phyloP scores from a whole-genome alignment of 2,113 vertebrate species.

The Phoxinus phoxinus region DNA sequence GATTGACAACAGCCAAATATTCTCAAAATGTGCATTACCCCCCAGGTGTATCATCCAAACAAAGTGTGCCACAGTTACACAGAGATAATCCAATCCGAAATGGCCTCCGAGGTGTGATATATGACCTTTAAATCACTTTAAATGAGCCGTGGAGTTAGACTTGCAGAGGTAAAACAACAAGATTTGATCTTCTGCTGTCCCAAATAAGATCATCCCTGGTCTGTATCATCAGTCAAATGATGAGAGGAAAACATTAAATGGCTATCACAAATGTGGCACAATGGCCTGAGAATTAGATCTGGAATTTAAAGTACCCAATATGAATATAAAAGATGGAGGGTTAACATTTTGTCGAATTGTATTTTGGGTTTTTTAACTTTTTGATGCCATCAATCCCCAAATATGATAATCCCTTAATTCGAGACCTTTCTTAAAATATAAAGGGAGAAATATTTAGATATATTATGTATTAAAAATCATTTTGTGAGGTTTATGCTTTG shows the following conservation, averaged over 20 bases:
- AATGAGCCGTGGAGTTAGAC: background rate
- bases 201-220: background rate
- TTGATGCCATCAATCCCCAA: background rate
- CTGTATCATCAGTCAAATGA: background rate
- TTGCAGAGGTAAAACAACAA: background rate
- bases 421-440: too few species aligned
- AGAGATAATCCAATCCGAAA: background rate
- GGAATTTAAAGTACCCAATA: background rate
- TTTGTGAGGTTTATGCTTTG: too few species aligned
- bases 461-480: too few species aligned
- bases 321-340: background rate
- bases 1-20: background rate
- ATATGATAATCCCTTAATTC: background rate
- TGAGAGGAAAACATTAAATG: background rate
- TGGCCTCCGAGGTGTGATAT: background rate
- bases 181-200: background rate
- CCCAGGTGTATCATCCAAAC: background rate
- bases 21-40: background rate
- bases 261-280: background rate
- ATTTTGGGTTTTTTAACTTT: background rate
- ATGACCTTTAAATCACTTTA: slow-evolving; percentile 7
- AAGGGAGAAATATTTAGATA: too few species aligned
- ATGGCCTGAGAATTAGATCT: slow-evolving; percentile 14
- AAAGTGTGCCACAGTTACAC: background rate
- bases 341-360: too few species aligned